Percentiles rank a stretch among this genome's conserved stretches.
Conservation (phyloP, 2,888 invertebrate species). For the Watsonalla cultraria region DNA sequence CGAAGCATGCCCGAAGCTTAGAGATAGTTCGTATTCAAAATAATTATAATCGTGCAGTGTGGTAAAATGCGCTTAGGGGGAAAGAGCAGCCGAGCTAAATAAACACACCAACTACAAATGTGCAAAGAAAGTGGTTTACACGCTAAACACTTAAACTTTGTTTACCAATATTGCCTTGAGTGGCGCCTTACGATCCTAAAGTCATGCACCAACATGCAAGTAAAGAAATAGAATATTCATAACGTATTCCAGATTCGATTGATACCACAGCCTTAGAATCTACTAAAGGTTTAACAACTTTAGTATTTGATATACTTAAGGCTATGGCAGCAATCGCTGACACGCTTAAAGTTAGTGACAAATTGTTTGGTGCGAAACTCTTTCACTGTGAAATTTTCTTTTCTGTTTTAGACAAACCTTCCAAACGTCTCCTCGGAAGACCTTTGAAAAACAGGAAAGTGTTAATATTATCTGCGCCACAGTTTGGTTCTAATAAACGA, state of each 20-base stretch:
- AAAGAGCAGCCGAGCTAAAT: conserved; percentile 76
- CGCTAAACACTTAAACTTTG: conserved; percentile 56
- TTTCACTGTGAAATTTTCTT: conserved; percentile 65
- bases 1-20: conserved; percentile 76
- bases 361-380: conserved; percentile 61
- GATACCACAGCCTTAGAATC: conserved; percentile 47
- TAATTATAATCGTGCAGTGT: conserved; percentile 77
- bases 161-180: conserved; percentile 74
- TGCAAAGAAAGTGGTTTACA: conserved; percentile 76
- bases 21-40: conserved; percentile 68
- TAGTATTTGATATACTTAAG: conserved; percentile 16
- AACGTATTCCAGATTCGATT: conserved; percentile 41
- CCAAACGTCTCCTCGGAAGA: conserved; percentile 82
- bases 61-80: conserved; percentile 74
- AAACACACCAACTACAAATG: conserved; percentile 74
- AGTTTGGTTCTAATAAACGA: conserved; percentile 57
- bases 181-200: conserved; percentile 73
- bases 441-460: conserved; percentile 76
- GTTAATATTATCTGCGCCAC: conserved; percentile 67
- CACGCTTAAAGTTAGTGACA: conserved; percentile 45
- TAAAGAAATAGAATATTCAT: conserved; percentile 63
- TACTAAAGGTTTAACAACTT: conserved; percentile 9
- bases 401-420: conserved; percentile 80
- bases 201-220: conserved; percentile 77
- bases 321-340: conserved; percentile 58